phyloP scores from a whole-genome alignment of 2,888 invertebrate genomes.

The Ariolimax columbianus region DNA sequence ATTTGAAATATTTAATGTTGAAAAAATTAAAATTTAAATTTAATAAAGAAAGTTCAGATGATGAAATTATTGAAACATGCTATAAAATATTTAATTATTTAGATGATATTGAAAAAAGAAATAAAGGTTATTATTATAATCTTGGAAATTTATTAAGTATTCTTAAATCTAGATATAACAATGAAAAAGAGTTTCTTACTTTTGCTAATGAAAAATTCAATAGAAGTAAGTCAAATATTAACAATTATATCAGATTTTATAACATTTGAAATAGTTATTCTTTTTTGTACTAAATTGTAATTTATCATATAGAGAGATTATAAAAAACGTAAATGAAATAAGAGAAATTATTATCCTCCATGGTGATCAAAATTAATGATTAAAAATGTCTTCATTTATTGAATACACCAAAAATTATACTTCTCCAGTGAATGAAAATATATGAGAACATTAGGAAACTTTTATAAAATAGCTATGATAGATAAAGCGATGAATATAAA shows the following conservation, averaged over 20 bases:
- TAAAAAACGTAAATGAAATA: slow-evolving; percentile 20
- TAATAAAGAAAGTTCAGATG: slow-evolving; percentile 22
- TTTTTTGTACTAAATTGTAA: slow-evolving; percentile 4
- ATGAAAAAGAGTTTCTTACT: slow-evolving; percentile 4
- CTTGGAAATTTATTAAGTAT: slow-evolving; percentile 23
- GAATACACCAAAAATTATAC: background rate
- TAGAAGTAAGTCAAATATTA: slow-evolving; percentile 19
- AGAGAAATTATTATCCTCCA: background rate
- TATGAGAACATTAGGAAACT: background rate
- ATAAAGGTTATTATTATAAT: slow-evolving; percentile 27
- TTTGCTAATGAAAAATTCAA: slow-evolving; percentile 29
- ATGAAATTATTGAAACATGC: slow-evolving; percentile 13
- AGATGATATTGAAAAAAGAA: slow-evolving; percentile 29
- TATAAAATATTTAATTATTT: slow-evolving; percentile 19
- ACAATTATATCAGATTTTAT: slow-evolving; percentile 19
- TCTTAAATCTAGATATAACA: slow-evolving; percentile 7
- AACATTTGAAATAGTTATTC: background rate
- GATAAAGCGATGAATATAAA: no score
- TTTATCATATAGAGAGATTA: slow-evolving; percentile 28
- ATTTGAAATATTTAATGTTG: slow-evolving; percentile 13
- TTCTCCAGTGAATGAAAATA: background rate
- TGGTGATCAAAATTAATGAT: background rate
- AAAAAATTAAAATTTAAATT: slow-evolving; percentile 26
- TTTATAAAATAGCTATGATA: no score
- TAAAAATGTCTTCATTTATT: background rate